Percentiles rank a stretch among this genome's conserved stretches.
These are phyloP conservation scores for Columba janthina DNA, from an alignment of 2,113 vertebrate species.

Conservation along the genomic window DNA sequence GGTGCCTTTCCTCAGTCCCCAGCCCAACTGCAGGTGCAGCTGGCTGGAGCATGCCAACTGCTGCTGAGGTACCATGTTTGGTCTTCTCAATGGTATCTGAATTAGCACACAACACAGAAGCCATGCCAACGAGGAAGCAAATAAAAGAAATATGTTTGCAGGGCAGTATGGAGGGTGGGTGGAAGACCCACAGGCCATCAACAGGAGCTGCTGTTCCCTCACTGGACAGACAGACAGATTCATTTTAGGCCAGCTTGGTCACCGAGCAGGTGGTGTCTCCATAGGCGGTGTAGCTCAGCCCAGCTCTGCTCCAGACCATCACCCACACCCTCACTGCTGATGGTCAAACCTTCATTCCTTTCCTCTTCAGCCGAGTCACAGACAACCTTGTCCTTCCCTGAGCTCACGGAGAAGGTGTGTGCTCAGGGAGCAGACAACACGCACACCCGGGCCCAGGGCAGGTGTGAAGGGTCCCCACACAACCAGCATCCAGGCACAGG, in stretches of 20 bases:
- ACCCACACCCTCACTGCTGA: fast-evolving
- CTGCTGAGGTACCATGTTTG: not conserved
- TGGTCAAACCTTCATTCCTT: fast-evolving
- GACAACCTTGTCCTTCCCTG: not conserved
- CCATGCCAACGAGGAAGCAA: not conserved
- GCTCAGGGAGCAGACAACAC: fast-evolving
- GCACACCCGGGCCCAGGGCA: fast-evolving
- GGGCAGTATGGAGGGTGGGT: too few relatives aligned
- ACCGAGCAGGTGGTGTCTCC: fast-evolving
- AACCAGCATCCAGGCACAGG: not conserved
- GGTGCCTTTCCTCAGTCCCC: not conserved
- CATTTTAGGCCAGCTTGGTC: not conserved
- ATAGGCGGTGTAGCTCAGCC: not conserved
- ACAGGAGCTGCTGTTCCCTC: not conserved
- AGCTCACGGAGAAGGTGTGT: not conserved
- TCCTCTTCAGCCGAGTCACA: not conserved
- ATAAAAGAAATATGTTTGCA: too few relatives aligned
- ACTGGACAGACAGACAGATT: not conserved
- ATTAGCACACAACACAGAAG: fast-evolving
- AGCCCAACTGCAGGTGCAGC: not conserved
- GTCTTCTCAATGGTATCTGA: not conserved
- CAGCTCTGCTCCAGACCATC: not conserved
- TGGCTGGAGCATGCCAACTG: fast-evolving
- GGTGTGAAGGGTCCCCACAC: too few relatives aligned
- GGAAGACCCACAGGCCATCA: fast-evolving